These are phyloP conservation scores for Halocynthia aurantium DNA, from an alignment of 23 tunicate species.

Conservation along the genomic window DNA sequence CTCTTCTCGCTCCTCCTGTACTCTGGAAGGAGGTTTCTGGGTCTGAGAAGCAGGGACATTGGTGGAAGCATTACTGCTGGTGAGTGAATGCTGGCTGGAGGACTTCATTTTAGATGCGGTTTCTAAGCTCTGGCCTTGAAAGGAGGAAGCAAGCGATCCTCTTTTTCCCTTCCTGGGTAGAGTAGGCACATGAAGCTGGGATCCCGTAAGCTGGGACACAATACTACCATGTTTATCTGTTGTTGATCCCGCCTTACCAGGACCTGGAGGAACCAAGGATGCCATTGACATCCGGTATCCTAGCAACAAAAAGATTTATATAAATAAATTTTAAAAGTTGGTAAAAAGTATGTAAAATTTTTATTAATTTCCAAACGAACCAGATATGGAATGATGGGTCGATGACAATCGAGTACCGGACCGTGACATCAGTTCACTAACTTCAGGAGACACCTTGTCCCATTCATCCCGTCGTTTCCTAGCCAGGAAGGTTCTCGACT, in stretches of 20 bases:
- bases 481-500: constrained; percentile 82
- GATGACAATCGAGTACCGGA: constrained; percentile 92
- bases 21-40: constrained; percentile 28
- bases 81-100: constrained; percentile 12
- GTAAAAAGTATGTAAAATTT: not conserved
- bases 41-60: not conserved
- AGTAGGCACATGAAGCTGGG: not conserved
- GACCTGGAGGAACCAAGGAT: constrained; percentile 27
- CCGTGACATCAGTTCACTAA: constrained; percentile 85
- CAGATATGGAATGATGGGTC: constrained; percentile 42
- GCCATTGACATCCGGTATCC: constrained; percentile 51
- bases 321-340: not conserved
- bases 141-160: constrained; percentile 5
- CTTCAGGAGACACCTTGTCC: constrained; percentile 78
- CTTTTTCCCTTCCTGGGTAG: not conserved
- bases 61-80: constrained; percentile 2
- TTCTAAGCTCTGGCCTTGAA: not conserved
- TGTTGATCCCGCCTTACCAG: constrained; percentile 7
- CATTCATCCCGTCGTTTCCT: constrained; percentile 73
- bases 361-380: constrained; percentile 13
- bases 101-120: constrained; percentile 15
- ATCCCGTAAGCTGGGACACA: not conserved
- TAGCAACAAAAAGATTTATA: constrained; percentile 2
- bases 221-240: constrained; percentile 15
- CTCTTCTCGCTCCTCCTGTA: constrained; percentile 23